Base-by-base conservation (phyloP, 2,797 vertebrate species). In the Glossophaga mutica region DNA sequence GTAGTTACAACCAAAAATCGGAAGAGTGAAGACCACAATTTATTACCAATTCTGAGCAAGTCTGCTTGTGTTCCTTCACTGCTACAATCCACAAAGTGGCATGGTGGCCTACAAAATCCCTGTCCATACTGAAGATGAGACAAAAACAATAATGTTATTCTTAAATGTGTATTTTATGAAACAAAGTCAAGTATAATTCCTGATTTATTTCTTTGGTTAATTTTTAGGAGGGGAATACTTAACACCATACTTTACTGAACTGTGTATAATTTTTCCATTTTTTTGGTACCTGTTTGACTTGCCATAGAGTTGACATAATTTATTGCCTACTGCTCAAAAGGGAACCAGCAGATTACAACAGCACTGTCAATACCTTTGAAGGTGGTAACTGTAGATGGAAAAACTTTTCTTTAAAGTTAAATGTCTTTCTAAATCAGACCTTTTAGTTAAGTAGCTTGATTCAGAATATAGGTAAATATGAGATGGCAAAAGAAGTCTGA, bases 51-150 rank as follows among this genome's bases (percentile, higher is more conserved):
- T 99, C 99, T 0, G 99, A 99, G 98, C 99, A 99, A 97, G 99
- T 99, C 81, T 99, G 99, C 22, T 98, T 99, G 19, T 99, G 99
- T 34, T 99, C 99, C 57, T 99, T 99, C 97, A 99, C 99, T 62
- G 99, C 99, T 12, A 99, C 99, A 9, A 99, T 99, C 97, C 99
- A 99, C 98, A 99, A 99, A 98, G 99, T 85, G 99, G 99, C 94
- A 98, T 98, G 95, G 99, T 99, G 98, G 99, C 99, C 22, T 99
- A 99, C 98, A 99, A 97, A 90, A 94, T 92, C 19, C 96, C 97
- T 50, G 87, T 76, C 89, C 96, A 12, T 82, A 97, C 90, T 97
- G 93, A 97, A 19, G 46, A 18, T 62, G 52, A 74, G 62, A 32
- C 42, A 21, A 89, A 81, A 34, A 62, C 77, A 57, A 14, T 57